These are phyloP conservation scores for Drepana falcataria DNA, from an alignment of 2,888 invertebrate genomes.

Conservation along the genomic window DNA sequence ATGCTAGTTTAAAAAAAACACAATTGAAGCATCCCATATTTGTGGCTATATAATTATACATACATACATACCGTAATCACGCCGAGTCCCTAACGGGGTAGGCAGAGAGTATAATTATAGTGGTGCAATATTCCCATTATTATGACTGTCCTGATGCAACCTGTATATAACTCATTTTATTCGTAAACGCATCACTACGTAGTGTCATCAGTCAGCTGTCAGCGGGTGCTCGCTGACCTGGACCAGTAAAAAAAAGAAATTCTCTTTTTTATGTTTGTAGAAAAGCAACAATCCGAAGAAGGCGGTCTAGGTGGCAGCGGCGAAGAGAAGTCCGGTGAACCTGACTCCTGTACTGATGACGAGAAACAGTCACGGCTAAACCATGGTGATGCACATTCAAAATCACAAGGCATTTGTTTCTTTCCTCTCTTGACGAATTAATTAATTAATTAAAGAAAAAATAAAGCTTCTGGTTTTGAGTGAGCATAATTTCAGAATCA, in stretches of 20 bases:
- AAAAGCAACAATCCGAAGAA: conserved; percentile 56
- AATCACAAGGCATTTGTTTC: background rate
- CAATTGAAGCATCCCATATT: too few relatives aligned
- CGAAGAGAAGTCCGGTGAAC: conserved; percentile 51
- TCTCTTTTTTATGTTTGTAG: conserved; percentile 25
- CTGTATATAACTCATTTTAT: too few relatives aligned
- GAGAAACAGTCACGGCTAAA: conserved; percentile 68
- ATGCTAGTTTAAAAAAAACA: too few relatives aligned
- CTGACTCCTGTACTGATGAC: conserved; percentile 61
- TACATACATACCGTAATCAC: too few relatives aligned
- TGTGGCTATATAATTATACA: too few relatives aligned
- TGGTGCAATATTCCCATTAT: too few relatives aligned
- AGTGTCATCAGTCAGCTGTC: background rate
- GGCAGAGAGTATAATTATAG: too few relatives aligned
- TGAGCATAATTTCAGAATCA: background rate
- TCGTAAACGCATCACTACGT: background rate
- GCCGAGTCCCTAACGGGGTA: too few relatives aligned
- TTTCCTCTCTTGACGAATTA: background rate
- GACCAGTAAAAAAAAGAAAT: background rate
- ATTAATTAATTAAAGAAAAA: background rate
- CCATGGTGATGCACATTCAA: conserved; percentile 40
- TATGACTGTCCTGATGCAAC: too few relatives aligned
- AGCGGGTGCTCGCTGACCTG: background rate
- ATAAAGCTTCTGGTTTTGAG: background rate
- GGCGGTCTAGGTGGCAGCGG: conserved; percentile 48